A percentile compares a stretch with the other conserved stretches of the same genome.
Conservation (phyloP, 2,797 vertebrate genomes). For the Pteropus rufus region DNA sequence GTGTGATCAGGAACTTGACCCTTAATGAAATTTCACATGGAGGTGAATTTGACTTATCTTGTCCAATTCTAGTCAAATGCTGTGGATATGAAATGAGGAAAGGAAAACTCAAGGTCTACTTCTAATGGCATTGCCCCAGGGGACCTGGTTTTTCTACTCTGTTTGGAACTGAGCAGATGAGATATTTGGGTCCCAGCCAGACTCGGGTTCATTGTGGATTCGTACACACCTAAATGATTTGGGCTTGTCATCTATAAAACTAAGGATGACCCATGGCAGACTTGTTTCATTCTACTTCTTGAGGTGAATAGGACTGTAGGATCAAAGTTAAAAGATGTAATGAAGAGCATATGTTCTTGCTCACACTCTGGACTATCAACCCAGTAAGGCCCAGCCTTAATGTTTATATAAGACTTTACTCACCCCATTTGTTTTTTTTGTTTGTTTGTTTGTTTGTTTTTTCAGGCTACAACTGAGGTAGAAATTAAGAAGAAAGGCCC, state of each 20-base stretch:
- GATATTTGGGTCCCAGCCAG: not conserved
- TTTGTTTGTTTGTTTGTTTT: slow-evolving; percentile 19
- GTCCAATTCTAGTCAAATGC: not conserved
- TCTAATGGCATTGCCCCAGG: not conserved
- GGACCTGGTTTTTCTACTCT: not conserved
- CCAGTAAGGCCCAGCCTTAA: not conserved
- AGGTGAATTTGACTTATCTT: not conserved
- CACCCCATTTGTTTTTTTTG: not conserved
- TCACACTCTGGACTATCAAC: not conserved
- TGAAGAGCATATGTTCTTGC: not conserved
- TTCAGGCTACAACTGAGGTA: slow-evolving; percentile 91
- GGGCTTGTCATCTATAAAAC: not conserved
- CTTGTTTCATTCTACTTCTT: not conserved
- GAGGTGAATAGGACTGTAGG: not conserved
- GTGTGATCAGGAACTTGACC: not conserved
- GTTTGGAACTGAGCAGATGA: not conserved
- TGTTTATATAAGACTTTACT: not conserved
- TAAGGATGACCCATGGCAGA: not conserved
- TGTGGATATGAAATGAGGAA: not conserved
- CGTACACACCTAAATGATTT: not conserved
- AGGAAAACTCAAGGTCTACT: not conserved
- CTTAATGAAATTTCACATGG: not conserved
- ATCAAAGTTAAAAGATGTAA: not conserved
- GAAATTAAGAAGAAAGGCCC: slow-evolving; percentile 96
- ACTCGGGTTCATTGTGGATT: not conserved